Base-by-base conservation (phyloP, 2,113 vertebrate genomes). In the Lepus europaeus region DNA sequence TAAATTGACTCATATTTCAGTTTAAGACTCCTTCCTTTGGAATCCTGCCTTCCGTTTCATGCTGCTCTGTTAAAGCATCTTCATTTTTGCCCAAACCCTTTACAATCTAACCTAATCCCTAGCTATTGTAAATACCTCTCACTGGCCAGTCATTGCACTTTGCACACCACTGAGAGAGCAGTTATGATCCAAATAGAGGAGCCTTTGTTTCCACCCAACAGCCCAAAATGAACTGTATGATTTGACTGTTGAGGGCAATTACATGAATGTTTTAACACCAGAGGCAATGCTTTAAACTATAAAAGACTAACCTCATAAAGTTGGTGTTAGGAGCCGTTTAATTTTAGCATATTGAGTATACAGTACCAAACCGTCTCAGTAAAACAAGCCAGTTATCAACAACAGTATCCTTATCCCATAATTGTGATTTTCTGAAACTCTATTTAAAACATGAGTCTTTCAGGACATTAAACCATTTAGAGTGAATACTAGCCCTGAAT, bases 201-300 rank as follows among this genome's bases (percentile, higher is more conserved):
- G 20, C 14, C 14, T 90, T 77, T 87, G 84, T 93, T 93, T 97
- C 64, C 17, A 81, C 33, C 9, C 70, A 64, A 29, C 22, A 94
- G 9, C 64, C 51, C 31, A 73, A 68, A 95, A 92, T 93, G 61
- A 92, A 93, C 33, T 76, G 4, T 86, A 25, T 69, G 29, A 49
- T 90, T 85, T 84, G n/a, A 93, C 25, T 87, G 9, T 82, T 88
- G 74, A 94, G 93, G 14, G 16, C 84, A 93, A 3, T 92, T 95
- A 85, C n/a, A 70, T 51, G 61, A 39, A 90, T 45, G 4, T 90
- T 87, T 90, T 74, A 79, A 74, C 70, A 82, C 16, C 12, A 88
- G 73, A 90, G 13, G 49, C 51, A 83, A 70, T 87, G 20, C 64
- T 92, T 92, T 96, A 86, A 96, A 82, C 31, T 72, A 3, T 23